Base-by-base conservation (phyloP, 1,140 invertebrate genomes). In the Pseudomyrmex dendroicus region DNA sequence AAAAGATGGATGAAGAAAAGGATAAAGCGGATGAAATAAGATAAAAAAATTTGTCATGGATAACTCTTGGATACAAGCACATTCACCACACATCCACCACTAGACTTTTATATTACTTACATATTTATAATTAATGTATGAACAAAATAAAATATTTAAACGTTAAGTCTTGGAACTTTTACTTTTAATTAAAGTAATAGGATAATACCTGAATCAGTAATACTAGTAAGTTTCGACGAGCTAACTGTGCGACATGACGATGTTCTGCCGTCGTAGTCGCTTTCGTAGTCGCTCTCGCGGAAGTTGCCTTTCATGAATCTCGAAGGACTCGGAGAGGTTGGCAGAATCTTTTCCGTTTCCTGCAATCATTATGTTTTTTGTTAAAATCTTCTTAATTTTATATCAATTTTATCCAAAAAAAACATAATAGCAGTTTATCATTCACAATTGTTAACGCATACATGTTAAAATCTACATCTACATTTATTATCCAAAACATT, bases 291-390 rank as follows among this genome's bases (percentile, higher is more conserved):
- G 89, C 96, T 94, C 94, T 96, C 95, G 50, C 95, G 94, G 89
- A 96, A 97, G 93, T 97, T 96, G 63, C 96, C 95, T 87, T 96
- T 95, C 64, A 96, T 90, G 93, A 97, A 96, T 95, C 96, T 96
- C 54, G 95, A 95, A 84, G 96, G 95, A 92, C 95, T 95, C 82
- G 94, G 95, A 74, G 95, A 95, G 62, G 82, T 66, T 17, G 88
- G 52, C 22, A 89, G 83, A 8, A 89, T 68, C 46, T 84, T 91
- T 64, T 83, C 89, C 73, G 94, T 89, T 90, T 95, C 94, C 95
- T 95, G 84, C 3, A 84, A 90, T 20, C 9, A 63, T 50, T 1
- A 7, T 35, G 35, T 35, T 56, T 59, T 35, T 72, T 12, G 22
- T 70, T 35, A 25, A 35, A 8, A 70, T 1, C 22, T 56, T 9